These are phyloP conservation scores for Corticium candelabrum DNA, from an alignment of 37 sponge, comb jelly and placozoan species.

Conservation along the genomic window DNA sequence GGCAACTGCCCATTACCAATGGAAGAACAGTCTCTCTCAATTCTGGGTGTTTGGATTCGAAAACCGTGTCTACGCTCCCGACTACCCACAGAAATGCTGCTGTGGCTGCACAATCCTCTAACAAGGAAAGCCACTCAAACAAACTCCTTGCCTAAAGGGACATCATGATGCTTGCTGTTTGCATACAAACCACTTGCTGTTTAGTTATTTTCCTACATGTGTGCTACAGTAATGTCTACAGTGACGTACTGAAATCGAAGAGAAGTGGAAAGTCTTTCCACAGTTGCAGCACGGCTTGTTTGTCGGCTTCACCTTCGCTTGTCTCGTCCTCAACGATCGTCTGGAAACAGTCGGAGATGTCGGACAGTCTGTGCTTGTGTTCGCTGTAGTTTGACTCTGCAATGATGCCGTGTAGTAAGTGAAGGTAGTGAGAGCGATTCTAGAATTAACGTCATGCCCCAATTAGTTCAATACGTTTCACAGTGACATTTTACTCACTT, in stretches of 20 bases:
- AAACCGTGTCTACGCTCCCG: conserved; percentile 26
- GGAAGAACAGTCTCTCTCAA: conserved; percentile 24
- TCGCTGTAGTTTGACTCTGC: conserved; percentile 47
- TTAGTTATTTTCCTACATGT: no score
- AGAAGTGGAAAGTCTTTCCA: conserved; percentile 26
- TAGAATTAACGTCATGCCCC: conserved; percentile 14
- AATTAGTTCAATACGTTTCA: neutral
- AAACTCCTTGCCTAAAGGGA: no score
- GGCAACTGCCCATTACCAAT: conserved; percentile 26
- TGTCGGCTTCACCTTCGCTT: conserved; percentile 17
- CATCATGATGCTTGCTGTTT: no score
- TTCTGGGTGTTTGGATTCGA: conserved; percentile 59
- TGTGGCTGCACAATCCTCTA: conserved; percentile 62
- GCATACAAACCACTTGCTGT: no score
- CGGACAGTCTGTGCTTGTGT: conserved; percentile 35
- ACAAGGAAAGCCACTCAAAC: no score
- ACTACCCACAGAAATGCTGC: conserved; percentile 66
- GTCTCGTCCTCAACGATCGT: conserved; percentile 48
- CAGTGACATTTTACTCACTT: conserved; percentile 30
- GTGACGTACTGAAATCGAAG: conserved; percentile 24
- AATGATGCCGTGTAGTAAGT: conserved; percentile 42
- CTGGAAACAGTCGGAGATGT: conserved; percentile 31
- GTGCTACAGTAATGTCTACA: no score
- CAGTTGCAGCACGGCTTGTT: conserved; percentile 32
- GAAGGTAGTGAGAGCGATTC: conserved; percentile 51